Base-by-base conservation (phyloP, 2,113 vertebrate genomes). In the Lethenteron reissneri region DNA sequence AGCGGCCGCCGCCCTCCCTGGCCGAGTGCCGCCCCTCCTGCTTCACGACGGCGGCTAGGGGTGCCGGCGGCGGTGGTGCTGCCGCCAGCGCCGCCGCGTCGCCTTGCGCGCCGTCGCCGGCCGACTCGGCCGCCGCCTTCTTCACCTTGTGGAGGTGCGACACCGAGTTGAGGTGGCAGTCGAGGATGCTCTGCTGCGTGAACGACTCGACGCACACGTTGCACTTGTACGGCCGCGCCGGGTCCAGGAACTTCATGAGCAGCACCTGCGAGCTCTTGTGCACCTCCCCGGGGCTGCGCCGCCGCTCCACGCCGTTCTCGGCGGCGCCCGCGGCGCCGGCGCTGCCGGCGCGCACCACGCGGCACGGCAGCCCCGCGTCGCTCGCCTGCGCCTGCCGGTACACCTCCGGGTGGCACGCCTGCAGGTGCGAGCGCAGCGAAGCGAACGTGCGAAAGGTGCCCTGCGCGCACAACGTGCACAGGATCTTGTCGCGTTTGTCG, bases 81-180 rank as follows among this genome's bases (percentile, higher is more conserved):
- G 71, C 72, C 57, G 2, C 71, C 56, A 1, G 73, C 21, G 8
- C 81, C 80, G 19, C 80, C 81, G 10, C 77, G 6, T 41, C 41
- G 6, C 5, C 41, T 41, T 41, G 41, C 41, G 41, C 41, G 41
- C 41, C 41, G 41, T 41, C 41, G 41, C 41, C 41, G 41, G 41
- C 41, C 41, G 41, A 41, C 78, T 10, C 78, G 68, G 70, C 77
- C 78, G 58, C 81, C 77, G 58, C 83, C 71, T 84, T 85, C 73
- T 84, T 86, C 84, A 90, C 87, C 78, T 84, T 85, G 74, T 88
- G 86, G 72, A 90, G 83, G 77, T 90, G 89, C 71, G 85, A 85
- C 60, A 84, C 79, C 2, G 88, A 90, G 77, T 87, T 89, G 76
- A 88, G 89, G 78, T 92, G 89, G 17, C 89, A 85, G 71, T 86